Percentiles rank a stretch among this genome's conserved stretches.
These are phyloP conservation scores for Candoia aspera DNA, from an alignment of 2,113 vertebrate genomes.

Conservation along the genomic window DNA sequence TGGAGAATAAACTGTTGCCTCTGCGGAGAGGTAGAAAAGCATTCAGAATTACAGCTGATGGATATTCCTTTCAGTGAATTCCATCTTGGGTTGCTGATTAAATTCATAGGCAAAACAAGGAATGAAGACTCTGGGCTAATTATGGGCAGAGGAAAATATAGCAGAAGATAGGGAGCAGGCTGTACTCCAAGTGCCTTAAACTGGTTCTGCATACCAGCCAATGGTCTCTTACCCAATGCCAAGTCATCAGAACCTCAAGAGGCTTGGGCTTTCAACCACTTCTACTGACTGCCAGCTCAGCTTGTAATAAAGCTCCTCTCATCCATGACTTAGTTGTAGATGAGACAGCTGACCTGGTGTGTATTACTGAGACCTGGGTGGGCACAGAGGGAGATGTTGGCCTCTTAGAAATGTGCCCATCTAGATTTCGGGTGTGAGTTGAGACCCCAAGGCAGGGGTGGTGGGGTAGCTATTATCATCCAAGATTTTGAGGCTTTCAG, in stretches of 20 bases:
- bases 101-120: not conserved
- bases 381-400: too few relatives aligned
- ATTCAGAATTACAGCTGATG: not conserved
- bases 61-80: not conserved
- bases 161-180: not conserved
- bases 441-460: too few relatives aligned
- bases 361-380: too few relatives aligned
- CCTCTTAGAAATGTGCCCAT: too few relatives aligned
- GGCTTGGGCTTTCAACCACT: not conserved
- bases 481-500: too few relatives aligned
- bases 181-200: not conserved
- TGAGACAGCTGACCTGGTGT: too few relatives aligned
- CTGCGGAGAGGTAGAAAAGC: slow-evolving; percentile 85
- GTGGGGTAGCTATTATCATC: too few relatives aligned
- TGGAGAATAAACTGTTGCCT: slow-evolving; percentile 95
- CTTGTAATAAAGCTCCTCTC: too few relatives aligned
- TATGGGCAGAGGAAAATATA: not conserved
- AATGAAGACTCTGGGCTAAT: not conserved
- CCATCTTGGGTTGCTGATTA: not conserved
- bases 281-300: not conserved
- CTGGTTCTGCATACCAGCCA: not conserved
- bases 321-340: too few relatives aligned
- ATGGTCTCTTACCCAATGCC: not conserved
- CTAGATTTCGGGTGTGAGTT: too few relatives aligned
- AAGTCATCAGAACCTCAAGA: not conserved